Percentiles rank a stretch among this genome's conserved stretches.
phyloP scores from a whole-genome alignment of 2,797 vertebrate species.

The Rhyacichthys aspro region DNA sequence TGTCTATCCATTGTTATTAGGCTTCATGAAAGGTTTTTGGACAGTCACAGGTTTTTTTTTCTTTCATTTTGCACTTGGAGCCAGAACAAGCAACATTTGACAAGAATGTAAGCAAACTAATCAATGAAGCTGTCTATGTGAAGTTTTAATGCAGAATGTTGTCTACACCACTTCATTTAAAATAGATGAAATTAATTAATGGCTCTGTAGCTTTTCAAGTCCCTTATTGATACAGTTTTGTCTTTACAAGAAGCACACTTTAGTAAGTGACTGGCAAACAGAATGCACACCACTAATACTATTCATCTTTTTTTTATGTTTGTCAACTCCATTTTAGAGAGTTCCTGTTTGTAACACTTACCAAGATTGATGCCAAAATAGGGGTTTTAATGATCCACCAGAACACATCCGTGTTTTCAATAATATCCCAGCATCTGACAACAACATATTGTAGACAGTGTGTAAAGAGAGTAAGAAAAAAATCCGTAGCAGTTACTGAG shows the following conservation, averaged over 20 bases:
- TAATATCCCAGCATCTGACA: constrained; percentile 92
- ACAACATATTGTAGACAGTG: constrained; percentile 30
- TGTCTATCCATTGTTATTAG: not conserved
- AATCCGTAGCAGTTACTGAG: not conserved
- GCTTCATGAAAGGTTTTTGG: not conserved
- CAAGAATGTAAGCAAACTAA: constrained; percentile 6
- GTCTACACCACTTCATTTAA: not conserved
- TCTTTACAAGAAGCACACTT: too few relatives aligned
- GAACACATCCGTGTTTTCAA: constrained; percentile 81
- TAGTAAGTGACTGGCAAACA: too few relatives aligned
- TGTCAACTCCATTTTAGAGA: too few relatives aligned
- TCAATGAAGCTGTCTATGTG: not conserved
- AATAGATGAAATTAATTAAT: not conserved
- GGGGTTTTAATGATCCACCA: constrained; percentile 98
- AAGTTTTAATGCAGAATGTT: not conserved
- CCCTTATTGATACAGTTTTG: too few relatives aligned
- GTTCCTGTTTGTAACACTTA: constrained; percentile 65
- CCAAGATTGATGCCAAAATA: constrained; percentile 93
- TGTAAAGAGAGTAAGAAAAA: not conserved
- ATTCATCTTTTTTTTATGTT: not conserved
- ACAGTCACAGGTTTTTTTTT: not conserved
- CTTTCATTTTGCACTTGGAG: constrained; percentile 1
- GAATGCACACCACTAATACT: too few relatives aligned
- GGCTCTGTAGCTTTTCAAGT: not conserved
- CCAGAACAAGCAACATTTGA: not conserved